Evolutionary conservation across 2,113 vertebrate genomes (phyloP).

Genomic region (Hippolais icterina): DNA sequence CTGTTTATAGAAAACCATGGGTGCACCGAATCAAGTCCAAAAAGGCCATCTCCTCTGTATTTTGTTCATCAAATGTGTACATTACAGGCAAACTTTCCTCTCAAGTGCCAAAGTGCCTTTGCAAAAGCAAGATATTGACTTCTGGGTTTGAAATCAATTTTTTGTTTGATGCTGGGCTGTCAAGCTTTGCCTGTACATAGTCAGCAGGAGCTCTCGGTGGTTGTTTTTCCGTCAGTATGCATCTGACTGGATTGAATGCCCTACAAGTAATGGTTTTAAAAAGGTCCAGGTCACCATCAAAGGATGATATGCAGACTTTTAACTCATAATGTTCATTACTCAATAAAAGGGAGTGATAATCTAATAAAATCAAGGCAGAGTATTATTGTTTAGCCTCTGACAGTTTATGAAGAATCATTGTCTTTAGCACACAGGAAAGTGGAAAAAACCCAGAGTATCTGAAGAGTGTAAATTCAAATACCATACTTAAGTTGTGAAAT

Average conservation of each 20-base stretch:
- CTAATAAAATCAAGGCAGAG: not conserved
- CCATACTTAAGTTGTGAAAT: not conserved
- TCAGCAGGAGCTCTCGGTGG: conserved; percentile 1
- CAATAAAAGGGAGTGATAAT: not conserved
- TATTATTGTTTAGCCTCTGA: not conserved
- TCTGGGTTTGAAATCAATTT: conserved; percentile 48
- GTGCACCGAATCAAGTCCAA: not conserved
- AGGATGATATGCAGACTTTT: conserved; percentile 4
- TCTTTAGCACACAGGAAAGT: not conserved
- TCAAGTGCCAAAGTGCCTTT: conserved; percentile 47
- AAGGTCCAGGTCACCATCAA: not conserved
- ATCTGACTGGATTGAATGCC: not conserved
- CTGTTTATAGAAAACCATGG: not conserved
- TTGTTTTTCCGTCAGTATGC: not conserved
- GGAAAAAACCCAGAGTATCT: not conserved
- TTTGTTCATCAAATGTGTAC: conserved; percentile 24
- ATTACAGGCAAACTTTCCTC: conserved; percentile 35
- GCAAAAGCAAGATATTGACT: conserved; percentile 63
- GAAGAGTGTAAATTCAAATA: not conserved
- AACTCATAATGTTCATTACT: not conserved
- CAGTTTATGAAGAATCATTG: not conserved
- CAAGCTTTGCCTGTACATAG: not conserved
- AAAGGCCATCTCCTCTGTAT: not conserved
- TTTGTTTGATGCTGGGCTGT: conserved; percentile 42
- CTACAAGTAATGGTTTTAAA: conserved; percentile 7